Percentiles rank a stretch among this genome's conserved stretches.
phyloP scores from a whole-genome alignment of 2,888 invertebrate species.

The Trissolcus japonicus region DNA sequence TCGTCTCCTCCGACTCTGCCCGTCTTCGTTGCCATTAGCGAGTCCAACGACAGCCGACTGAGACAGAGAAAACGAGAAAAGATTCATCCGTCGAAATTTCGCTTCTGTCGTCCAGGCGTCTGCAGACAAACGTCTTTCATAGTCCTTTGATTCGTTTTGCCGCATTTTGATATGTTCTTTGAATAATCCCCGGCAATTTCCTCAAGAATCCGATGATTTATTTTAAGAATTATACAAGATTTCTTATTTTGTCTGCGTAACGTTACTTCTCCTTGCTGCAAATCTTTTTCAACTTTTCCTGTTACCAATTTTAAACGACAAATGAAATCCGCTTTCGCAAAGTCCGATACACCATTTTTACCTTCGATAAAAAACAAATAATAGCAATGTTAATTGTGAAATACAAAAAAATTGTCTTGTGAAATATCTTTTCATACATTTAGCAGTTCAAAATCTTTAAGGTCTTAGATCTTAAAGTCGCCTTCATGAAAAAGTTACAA shows the following conservation, averaged over 20 bases:
- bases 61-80: conserved; percentile 41
- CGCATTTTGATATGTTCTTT: conserved; percentile 41
- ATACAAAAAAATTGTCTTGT: no score
- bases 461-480: no score
- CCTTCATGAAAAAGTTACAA: no score
- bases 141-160: conserved; percentile 48
- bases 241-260: conserved; percentile 9
- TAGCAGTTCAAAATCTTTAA: no score
- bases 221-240: conserved; percentile 14
- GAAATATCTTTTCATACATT: no score
- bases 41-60: conserved; percentile 23
- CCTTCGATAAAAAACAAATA: no score
- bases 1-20: conserved; percentile 43
- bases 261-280: conserved; percentile 4
- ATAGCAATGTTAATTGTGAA: no score
- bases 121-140: conserved; percentile 41
- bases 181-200: conserved; percentile 45
- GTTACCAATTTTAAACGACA: no score
- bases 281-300: not conserved
- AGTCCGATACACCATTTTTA: no score
- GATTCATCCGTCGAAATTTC: conserved; percentile 53
- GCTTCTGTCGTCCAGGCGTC: conserved; percentile 54
- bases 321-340: no score
- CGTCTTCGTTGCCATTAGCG: conserved; percentile 57
- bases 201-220: conserved; percentile 24